These are phyloP conservation scores for Colinus virginianus DNA, from an alignment of 2,113 vertebrate species.

Conservation along the genomic window DNA sequence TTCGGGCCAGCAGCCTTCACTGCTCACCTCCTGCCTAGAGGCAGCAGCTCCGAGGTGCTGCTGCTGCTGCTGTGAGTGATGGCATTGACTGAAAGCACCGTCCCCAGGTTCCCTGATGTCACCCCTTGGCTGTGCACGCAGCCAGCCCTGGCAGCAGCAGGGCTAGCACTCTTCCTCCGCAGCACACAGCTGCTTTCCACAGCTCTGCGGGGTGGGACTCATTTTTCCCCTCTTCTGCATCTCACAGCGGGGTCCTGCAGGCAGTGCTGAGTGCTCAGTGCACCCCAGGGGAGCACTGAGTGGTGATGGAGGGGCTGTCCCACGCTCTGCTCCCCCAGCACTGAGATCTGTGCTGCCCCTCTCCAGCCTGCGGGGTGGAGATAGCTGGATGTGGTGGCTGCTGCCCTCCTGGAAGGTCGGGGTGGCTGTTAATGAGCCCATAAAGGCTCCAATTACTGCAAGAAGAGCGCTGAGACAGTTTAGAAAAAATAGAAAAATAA, in stretches of 20 bases:
- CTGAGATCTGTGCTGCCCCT: not conserved
- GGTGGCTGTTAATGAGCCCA: not conserved
- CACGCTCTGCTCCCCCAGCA: accelerated
- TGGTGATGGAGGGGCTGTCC: not conserved
- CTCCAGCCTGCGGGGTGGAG: not conserved
- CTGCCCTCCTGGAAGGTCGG: not conserved
- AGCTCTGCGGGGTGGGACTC: not conserved
- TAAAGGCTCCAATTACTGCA: not conserved
- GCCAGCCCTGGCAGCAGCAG: not conserved
- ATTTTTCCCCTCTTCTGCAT: constrained; percentile 1
- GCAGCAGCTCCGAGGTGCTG: not conserved
- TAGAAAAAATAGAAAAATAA: not conserved
- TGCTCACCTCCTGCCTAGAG: not conserved
- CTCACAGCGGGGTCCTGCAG: not conserved
- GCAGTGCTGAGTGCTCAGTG: not conserved
- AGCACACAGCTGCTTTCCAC: constrained; percentile 2
- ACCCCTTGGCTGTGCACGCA: not conserved
- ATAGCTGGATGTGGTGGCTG: not conserved
- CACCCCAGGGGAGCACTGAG: accelerated
- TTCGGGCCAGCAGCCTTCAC: not conserved
- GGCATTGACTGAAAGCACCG: not conserved
- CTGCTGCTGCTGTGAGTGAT: not conserved
- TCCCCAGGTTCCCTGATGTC: constrained; percentile 27
- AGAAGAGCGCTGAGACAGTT: constrained; percentile 12
- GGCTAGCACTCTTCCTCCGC: not conserved